Conservation (phyloP, 2,113 vertebrate species). For the Sigmodon hispidus region DNA sequence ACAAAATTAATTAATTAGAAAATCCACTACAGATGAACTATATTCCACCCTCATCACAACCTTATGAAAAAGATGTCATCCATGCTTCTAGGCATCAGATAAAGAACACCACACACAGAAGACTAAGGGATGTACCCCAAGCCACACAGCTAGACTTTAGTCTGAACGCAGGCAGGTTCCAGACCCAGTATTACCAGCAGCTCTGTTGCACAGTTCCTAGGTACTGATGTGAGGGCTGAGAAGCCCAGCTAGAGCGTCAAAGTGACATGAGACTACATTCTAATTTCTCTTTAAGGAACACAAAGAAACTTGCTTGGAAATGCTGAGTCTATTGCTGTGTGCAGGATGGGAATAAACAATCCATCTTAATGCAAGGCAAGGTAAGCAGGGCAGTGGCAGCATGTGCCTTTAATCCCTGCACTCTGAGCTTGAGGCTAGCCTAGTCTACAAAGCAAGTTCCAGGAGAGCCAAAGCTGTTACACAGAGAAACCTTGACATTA, state of each 20-base stretch:
- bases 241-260: background rate
- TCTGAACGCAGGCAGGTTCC: background rate
- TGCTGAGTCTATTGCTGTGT: background rate
- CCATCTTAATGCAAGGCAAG: background rate
- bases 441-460: too few species aligned
- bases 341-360: background rate
- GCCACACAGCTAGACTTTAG: background rate
- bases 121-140: background rate
- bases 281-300: background rate
- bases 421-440: too few species aligned
- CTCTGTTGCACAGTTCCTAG: rapidly evolving
- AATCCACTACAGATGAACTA: background rate
- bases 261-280: background rate
- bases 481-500: too few species aligned
- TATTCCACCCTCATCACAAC: too few species aligned
- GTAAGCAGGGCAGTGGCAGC: too few species aligned
- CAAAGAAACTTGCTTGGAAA: background rate
- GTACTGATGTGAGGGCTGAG: background rate
- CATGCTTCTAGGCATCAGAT: background rate
- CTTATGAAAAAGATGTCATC: background rate
- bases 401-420: too few species aligned
- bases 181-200: background rate
- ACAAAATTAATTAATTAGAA: background rate
- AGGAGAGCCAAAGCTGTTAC: too few species aligned
- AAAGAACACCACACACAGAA: background rate